Percentiles rank a stretch among this genome's conserved stretches.
Evolutionary conservation across 1,140 invertebrate species (phyloP).

Genomic region (Mizuhopecten yessoensis): DNA sequence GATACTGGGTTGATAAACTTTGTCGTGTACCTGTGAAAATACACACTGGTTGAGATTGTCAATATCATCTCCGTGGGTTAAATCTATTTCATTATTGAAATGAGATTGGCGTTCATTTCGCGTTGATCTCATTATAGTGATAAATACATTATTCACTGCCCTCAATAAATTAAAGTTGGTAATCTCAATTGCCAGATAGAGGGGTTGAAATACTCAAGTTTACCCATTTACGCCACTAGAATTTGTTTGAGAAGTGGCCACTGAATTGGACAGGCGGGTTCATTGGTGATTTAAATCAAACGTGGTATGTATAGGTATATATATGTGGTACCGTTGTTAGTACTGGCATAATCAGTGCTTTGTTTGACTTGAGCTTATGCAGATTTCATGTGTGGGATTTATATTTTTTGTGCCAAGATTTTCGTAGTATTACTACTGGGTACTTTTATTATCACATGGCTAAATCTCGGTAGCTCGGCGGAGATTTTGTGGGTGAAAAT

Average conservation of each 20-base stretch:
- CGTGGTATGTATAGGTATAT: background rate
- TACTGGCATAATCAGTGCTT: slow-evolving; percentile 24
- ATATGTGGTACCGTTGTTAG: background rate
- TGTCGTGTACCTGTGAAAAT: background rate
- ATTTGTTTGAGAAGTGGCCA: background rate
- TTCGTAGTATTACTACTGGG: background rate
- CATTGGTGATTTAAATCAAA: background rate
- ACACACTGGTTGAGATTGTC: slow-evolving; percentile 1
- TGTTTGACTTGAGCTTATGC: background rate
- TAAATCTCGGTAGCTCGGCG: background rate
- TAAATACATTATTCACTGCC: slow-evolving; percentile 25
- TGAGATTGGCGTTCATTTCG: background rate
- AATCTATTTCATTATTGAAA: slow-evolving; percentile 8
- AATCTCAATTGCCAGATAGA: background rate
- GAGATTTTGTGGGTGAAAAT: background rate
- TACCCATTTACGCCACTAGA: background rate
- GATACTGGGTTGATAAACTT: slow-evolving; percentile 16
- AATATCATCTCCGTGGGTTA: background rate
- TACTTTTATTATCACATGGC: background rate
- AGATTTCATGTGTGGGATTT: slow-evolving; percentile 8
- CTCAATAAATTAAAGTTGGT: slow-evolving; percentile 22
- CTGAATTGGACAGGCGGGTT: background rate
- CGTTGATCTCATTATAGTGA: background rate
- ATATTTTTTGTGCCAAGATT: background rate
- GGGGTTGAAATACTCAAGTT: slow-evolving; percentile 14